Evolutionary conservation across 2,113 vertebrate species (phyloP), one percentile per base, ranked within the genome.

Genomic region (Dasyprocta punctata): DNA sequence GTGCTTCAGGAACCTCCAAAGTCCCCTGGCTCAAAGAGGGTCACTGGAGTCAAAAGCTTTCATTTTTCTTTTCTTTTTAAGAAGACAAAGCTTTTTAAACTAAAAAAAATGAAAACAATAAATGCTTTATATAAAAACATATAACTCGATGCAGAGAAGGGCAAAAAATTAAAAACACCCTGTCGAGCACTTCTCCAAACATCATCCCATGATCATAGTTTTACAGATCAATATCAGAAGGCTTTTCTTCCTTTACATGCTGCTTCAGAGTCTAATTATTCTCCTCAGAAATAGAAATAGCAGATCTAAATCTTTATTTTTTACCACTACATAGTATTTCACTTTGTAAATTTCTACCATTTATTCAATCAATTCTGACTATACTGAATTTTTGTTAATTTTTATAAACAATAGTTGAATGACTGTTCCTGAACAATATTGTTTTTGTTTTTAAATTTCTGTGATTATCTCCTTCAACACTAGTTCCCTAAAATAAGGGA

Each of bases 21-120:
- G 30, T 38, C 12, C 49, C 12, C 52, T 33, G 81, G 36, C 88
- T 88, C 41, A 69, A 90, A 24, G 24, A 89, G 93, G 41, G 7
- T 52, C 87, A 49, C 71, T 44, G 1, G 14, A 26, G 7, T 3
- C 71, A 84, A 7, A 71, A 67, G 36, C 8, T 38, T 61, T 78
- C 47, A 49, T 47, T 69, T 11, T 91, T 9, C 24, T 33, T 90
- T 85, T 7, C 10, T 92, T 92, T 83, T 47, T 52, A 83, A 44
- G 6, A 84, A n/a, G 30, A 11, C 41, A 82, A 92, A 78, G 2
- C 38, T 47, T 10, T 47, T 47, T 52, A 80, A 80, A 54, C 11
- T 52, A 16, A 80, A 80, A 92, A 63, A 75, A 77, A 80, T 86
- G 84, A 90, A 86, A 78, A 52, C 52, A 92, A 69, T 92, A 67